Evolutionary conservation across 2,113 vertebrate species (phyloP).

Genomic region (Sinocyclocheilus maitianheensis): DNA sequence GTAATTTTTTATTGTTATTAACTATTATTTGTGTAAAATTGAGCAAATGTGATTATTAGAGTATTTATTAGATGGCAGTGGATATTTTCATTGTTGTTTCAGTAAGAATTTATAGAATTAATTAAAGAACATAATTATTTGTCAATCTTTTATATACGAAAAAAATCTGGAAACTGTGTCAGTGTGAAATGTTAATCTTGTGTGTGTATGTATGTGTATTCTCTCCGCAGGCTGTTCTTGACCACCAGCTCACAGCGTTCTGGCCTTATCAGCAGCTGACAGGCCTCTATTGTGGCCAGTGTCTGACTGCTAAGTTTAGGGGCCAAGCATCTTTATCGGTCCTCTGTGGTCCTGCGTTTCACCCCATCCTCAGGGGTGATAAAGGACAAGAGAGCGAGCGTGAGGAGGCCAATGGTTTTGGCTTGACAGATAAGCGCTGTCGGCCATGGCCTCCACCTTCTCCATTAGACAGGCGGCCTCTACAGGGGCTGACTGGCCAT

Average conservation of each 20-base stretch:
- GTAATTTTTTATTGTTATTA: neutral
- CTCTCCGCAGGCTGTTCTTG: conserved; percentile 54
- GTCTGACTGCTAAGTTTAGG: conserved; percentile 61
- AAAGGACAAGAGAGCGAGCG: conserved; percentile 31
- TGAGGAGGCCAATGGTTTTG: conserved; percentile 58
- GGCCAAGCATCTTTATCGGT: conserved; percentile 74
- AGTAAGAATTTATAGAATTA: neutral
- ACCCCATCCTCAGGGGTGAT: conserved; percentile 61
- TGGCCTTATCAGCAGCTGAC: conserved; percentile 72
- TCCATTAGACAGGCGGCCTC: conserved; percentile 69
- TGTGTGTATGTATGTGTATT: neutral
- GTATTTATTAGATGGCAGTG: neutral
- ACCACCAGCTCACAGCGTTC: conserved; percentile 50
- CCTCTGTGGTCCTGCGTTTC: conserved; percentile 62
- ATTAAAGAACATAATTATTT: neutral
- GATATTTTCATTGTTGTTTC: neutral
- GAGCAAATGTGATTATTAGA: neutral
- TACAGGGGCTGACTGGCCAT: conserved; percentile 73
- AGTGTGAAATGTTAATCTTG: conserved; percentile 38
- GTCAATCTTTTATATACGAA: neutral
- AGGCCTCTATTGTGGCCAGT: conserved; percentile 63
- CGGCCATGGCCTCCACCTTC: conserved; percentile 55
- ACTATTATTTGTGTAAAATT: neutral
- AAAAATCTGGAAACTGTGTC: neutral
- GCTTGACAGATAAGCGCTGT: conserved; percentile 66